Evolutionary conservation across 2,797 vertebrate species (phyloP), one percentile per base, ranked within the genome.

Genomic region (Threskiornis aethiopicus): DNA sequence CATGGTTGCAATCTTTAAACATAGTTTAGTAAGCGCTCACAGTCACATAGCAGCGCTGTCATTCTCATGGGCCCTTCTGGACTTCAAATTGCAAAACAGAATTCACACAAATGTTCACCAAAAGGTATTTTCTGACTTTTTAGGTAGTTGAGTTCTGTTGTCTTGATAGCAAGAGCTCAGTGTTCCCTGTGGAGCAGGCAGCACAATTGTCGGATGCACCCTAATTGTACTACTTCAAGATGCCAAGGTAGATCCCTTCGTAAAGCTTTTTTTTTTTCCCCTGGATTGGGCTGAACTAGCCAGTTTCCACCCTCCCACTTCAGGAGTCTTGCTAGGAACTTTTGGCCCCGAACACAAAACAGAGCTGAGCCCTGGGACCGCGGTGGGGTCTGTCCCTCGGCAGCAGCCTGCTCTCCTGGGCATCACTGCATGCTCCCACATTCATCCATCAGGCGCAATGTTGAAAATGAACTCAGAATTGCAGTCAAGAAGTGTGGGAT

Each of bases 371-470:
- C 46, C 19, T 65, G 42, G 16, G 31, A n/a, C n/a, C 0, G 0
- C 3, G 0, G 7, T 3, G 2, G n/a, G 9, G 11, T 54, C 67
- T 77, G 26, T 62, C 13, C 21, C 25, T 39, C 2, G 2, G n/a
- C 37, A 42, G 46, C 41, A 86, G 61, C 41, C 20, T 25, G 58
- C 44, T 69, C 25, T 61, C 21, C 19, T 47, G 52, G 55, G 18
- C 25, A 4, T n/a, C 5, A 0, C 12, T 15, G 15, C 4, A 24
- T 2, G 0, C 13, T 92, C 3, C 37, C 37, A 21, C 0, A 0
- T 65, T 66, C 33, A 21, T 15, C 4, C 37, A 5, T 31, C 9
- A 6, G 16, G 11, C 20, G 5, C 20, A 65, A 2, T 20, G 29
- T 3, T 85, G 46, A 80, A 72, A 77, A 42, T 71, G 16, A 37